A percentile compares a stretch with the other conserved stretches of the same genome.
Conservation (phyloP, 2,797 vertebrate genomes). For the Ptychobarbus kaznakovi region DNA sequence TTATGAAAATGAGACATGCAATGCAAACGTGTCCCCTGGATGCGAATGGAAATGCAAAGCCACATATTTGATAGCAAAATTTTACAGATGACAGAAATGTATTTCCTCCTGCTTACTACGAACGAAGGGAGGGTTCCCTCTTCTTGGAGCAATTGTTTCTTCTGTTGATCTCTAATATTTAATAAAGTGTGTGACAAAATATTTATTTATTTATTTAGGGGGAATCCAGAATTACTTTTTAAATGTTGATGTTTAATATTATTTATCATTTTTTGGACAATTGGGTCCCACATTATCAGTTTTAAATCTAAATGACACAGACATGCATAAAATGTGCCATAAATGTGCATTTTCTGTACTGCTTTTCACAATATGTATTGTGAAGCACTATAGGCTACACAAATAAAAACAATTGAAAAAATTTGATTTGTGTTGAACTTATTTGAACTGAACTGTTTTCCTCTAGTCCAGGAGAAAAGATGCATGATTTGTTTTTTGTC, state of each 20-base stretch:
- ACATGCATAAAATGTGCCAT: background rate
- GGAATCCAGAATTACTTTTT: background rate
- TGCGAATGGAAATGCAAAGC: constrained; percentile 49
- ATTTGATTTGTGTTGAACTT: background rate
- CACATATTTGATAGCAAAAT: constrained; percentile 46
- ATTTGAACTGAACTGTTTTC: background rate
- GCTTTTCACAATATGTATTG: background rate
- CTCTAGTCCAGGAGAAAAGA: background rate
- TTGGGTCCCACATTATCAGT: background rate
- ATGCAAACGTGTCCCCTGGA: constrained; percentile 4
- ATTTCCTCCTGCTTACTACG: background rate
- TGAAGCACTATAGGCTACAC: background rate
- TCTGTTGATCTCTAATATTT: background rate
- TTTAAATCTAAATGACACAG: background rate
- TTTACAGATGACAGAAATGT: background rate
- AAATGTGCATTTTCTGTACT: background rate
- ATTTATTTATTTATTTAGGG: too few relatives aligned
- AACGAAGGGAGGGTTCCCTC: background rate
- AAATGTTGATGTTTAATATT: background rate
- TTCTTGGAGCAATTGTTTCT: too few relatives aligned
- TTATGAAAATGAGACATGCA: constrained; percentile 55
- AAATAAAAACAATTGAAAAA: too few relatives aligned
- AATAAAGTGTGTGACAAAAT: background rate
- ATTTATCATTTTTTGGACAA: background rate
- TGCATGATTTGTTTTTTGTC: background rate